These are phyloP conservation scores for Archaeoteleia sp. DNA, from an alignment of 2,888 invertebrate species.

Conservation along the genomic window DNA sequence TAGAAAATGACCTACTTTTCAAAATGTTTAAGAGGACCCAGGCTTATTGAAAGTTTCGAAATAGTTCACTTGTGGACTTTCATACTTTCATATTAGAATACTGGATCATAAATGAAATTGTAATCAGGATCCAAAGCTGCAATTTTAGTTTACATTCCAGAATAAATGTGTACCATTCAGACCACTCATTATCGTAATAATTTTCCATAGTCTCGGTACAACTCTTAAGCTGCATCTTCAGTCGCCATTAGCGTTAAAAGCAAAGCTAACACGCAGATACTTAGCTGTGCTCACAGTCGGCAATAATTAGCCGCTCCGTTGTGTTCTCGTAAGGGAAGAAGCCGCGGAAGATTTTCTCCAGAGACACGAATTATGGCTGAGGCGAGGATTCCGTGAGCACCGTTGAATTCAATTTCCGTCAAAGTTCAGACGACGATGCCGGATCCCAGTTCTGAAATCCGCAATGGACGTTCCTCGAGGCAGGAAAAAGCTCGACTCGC, in stretches of 20 bases:
- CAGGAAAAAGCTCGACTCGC: conserved; percentile 11
- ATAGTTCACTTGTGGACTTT: too few species aligned
- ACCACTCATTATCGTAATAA: conserved; percentile 26
- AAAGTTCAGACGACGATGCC: conserved; percentile 23
- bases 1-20: too few species aligned
- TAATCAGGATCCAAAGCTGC: not conserved
- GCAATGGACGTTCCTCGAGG: conserved; percentile 1
- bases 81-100: too few species aligned
- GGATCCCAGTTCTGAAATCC: conserved; percentile 2
- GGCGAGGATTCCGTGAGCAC: conserved; percentile 16
- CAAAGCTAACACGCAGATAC: conserved; percentile 45
- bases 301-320: conserved; percentile 41
- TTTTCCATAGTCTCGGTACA: conserved; percentile 12
- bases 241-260: conserved; percentile 45
- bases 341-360: conserved; percentile 28
- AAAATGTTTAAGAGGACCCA: too few species aligned
- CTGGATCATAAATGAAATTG: too few species aligned
- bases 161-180: conserved; percentile 9
- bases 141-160: not conserved
- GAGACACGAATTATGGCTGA: conserved; percentile 18
- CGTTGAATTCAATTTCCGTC: conserved; percentile 44
- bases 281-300: conserved; percentile 25
- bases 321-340: conserved; percentile 32
- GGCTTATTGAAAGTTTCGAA: too few species aligned
- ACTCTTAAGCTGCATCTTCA: conserved; percentile 24